Percentiles rank a stretch among this genome's conserved stretches.
phyloP scores from a whole-genome alignment of 2,797 vertebrate genomes.

The Neosalanx taihuensis region DNA sequence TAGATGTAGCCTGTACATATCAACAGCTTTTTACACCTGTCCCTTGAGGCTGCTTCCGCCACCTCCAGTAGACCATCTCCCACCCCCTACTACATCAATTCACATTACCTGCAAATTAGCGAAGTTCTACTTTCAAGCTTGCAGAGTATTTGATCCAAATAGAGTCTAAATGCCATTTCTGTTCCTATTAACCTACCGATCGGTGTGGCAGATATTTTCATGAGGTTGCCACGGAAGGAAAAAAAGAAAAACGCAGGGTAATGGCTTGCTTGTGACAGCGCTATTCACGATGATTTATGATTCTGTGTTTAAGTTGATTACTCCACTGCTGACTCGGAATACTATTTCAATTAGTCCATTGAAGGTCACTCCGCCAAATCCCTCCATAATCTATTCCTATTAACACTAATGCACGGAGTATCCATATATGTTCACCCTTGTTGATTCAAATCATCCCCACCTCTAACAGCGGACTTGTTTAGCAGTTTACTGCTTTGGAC shows the following conservation, averaged over 20 bases:
- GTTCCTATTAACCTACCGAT: slow-evolving; percentile 99
- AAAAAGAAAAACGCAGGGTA: slow-evolving; percentile 87
- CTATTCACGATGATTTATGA: slow-evolving; percentile 99
- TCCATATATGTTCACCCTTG: slow-evolving; percentile 99
- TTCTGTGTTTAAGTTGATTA: slow-evolving; percentile 99
- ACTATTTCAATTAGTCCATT: slow-evolving; percentile 99
- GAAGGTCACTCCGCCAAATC: slow-evolving; percentile 99
- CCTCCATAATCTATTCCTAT: slow-evolving; percentile 99
- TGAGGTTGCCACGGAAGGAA: slow-evolving; percentile 82
- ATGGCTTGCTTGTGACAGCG: slow-evolving; percentile 99
- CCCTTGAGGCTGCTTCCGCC: slow-evolving; percentile 49
- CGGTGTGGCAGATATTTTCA: slow-evolving; percentile 98
- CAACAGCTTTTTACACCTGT: slow-evolving; percentile 19
- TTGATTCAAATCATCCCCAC: slow-evolving; percentile 99
- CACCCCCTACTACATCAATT: slow-evolving; percentile 98
- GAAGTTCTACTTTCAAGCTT: slow-evolving; percentile 98
- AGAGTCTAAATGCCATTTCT: slow-evolving; percentile 99
- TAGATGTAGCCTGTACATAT: background rate
- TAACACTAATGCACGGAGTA: slow-evolving; percentile 99
- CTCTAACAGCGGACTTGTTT: slow-evolving; percentile 97
- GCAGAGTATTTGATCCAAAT: slow-evolving; percentile 99
- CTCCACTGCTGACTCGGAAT: slow-evolving; percentile 99
- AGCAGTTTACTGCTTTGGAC: slow-evolving; percentile 95
- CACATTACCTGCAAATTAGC: slow-evolving; percentile 99
- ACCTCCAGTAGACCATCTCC: slow-evolving; percentile 79